Percentiles rank a stretch among this genome's conserved stretches.
Conservation (phyloP, 2,888 invertebrate species). For the Limenitis camilla region DNA sequence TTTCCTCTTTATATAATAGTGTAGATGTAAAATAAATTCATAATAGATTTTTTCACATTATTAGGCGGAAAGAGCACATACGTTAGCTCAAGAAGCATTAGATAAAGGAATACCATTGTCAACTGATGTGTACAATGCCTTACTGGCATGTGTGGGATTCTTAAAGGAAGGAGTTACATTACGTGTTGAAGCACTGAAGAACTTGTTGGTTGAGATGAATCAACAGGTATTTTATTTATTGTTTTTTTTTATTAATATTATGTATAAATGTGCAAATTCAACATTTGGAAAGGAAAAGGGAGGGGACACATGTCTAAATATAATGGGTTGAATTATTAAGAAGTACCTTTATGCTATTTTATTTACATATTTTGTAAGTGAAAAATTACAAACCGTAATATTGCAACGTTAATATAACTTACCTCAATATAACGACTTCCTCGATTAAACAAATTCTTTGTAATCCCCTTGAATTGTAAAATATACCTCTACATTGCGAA, state of each 20-base stretch:
- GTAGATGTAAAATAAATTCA: neutral
- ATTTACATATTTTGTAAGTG: no score
- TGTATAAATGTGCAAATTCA: no score
- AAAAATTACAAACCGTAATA: no score
- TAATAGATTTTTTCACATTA: constrained; percentile 18
- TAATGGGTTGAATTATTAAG: no score
- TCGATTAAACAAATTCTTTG: no score
- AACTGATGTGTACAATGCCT: constrained; percentile 79
- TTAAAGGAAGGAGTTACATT: constrained; percentile 79
- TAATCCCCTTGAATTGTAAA: no score
- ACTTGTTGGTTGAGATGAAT: constrained; percentile 79
- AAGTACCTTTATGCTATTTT: no score
- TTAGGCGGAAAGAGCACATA: constrained; percentile 78
- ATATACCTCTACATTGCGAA: no score
- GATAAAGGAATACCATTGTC: constrained; percentile 78
- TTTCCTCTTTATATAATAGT: neutral
- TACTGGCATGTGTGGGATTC: constrained; percentile 77
- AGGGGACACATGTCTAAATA: no score
- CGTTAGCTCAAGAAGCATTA: constrained; percentile 77
- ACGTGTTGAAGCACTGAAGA: constrained; percentile 77
- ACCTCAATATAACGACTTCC: no score
- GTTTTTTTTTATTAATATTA: neutral
- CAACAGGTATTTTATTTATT: constrained; percentile 46
- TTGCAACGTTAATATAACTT: no score
- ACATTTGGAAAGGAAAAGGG: no score